Evolutionary conservation across 2,888 invertebrate genomes (phyloP).

Genomic region (Heliconius ismenius): DNA sequence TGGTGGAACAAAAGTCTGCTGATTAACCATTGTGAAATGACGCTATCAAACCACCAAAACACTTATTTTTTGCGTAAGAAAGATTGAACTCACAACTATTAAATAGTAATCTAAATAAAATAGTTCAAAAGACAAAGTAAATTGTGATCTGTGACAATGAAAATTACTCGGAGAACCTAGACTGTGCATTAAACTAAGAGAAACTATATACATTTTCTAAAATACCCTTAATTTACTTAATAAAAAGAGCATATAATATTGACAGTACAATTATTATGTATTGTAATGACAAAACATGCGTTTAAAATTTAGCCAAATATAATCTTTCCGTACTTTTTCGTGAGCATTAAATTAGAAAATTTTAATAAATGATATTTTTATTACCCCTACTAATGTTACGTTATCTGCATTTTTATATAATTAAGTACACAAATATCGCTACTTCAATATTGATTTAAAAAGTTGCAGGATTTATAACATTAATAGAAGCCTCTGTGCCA

Average conservation of each 20-base stretch:
- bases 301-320: not conserved
- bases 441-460: not conserved
- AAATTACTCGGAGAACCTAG: not conserved
- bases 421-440: not conserved
- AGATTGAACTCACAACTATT: not conserved
- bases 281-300: not conserved
- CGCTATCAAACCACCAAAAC: not conserved
- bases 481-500: slow-evolving; percentile 23
- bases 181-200: not conserved
- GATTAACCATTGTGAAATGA: not conserved
- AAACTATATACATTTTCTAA: not conserved
- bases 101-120: not conserved
- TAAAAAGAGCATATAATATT: not conserved
- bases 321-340: not conserved
- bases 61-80: not conserved
- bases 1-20: no score
- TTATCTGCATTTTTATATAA: not conserved
- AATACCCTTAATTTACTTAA: not conserved
- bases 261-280: not conserved
- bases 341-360: not conserved
- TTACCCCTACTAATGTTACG: slow-evolving; percentile 13
- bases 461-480: not conserved
- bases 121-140: not conserved
- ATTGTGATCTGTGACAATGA: not conserved
- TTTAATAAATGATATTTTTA: not conserved